Percentiles rank a stretch among this genome's conserved stretches.
phyloP scores from a whole-genome alignment of 1,140 invertebrate genomes.

The Matsumurasca onukii region DNA sequence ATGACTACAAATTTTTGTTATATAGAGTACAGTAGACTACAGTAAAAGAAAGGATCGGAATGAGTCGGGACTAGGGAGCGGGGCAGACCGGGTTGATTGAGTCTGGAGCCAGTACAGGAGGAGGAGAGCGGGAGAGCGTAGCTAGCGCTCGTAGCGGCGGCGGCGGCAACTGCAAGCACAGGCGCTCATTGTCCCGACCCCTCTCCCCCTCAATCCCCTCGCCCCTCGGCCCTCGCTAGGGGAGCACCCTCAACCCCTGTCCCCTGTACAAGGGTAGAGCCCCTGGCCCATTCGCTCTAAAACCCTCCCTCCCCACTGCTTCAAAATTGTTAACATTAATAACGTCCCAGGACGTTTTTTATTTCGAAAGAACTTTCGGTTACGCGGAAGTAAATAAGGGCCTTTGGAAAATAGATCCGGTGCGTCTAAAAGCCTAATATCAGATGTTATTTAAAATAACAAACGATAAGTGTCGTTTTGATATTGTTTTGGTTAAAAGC shows the following conservation, averaged over 20 bases:
- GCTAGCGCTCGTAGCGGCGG: neutral
- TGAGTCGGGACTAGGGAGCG: too few relatives aligned
- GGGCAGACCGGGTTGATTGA: neutral
- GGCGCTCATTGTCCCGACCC: neutral
- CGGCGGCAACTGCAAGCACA: neutral
- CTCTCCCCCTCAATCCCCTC: neutral
- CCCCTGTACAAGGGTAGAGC: neutral
- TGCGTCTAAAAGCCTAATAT: neutral
- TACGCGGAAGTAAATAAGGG: neutral
- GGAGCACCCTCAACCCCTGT: constrained; percentile 10
- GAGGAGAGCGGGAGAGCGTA: neutral
- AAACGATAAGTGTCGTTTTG: too few relatives aligned
- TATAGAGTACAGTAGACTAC: too few relatives aligned
- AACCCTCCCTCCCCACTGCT: neutral
- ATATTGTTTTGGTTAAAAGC: too few relatives aligned
- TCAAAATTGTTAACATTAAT: constrained; percentile 28
- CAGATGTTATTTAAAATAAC: too few relatives aligned
- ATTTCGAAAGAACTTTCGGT: constrained; percentile 13
- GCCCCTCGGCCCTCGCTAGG: neutral
- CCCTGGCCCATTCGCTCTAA: neutral
- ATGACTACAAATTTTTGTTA: too few relatives aligned
- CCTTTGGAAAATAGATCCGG: neutral
- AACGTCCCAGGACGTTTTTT: constrained; percentile 21
- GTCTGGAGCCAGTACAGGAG: neutral
- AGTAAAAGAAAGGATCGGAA: neutral